Percentiles rank a stretch among this genome's conserved stretches.
Evolutionary conservation across 1,140 invertebrate species (phyloP).

Genomic region (Lepidurus couesii): DNA sequence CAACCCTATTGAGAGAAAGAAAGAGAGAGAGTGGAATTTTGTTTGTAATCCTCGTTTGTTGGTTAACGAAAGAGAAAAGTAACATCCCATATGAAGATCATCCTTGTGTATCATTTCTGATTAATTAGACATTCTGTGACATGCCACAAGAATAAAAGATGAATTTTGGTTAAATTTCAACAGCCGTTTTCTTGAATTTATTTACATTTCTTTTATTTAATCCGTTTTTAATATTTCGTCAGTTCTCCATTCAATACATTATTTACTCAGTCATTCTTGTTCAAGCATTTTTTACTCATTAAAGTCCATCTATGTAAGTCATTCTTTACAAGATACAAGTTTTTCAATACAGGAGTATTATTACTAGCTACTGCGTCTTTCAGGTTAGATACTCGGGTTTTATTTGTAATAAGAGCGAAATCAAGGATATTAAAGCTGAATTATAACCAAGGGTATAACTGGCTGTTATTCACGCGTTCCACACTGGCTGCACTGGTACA

Average conservation of each 20-base stretch:
- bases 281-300: neutral
- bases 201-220: neutral
- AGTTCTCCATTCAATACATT: neutral
- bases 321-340: too few relatives aligned
- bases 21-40: slow-evolving; percentile 2
- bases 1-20: slow-evolving; percentile 60
- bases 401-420: too few relatives aligned
- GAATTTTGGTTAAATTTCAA: neutral
- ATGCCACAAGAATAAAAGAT: slow-evolving; percentile 19
- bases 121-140: slow-evolving; percentile 15
- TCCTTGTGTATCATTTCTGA: slow-evolving; percentile 19
- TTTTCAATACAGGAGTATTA: too few relatives aligned
- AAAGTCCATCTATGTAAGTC: too few relatives aligned
- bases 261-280: neutral
- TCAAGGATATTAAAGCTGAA: too few relatives aligned
- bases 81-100: slow-evolving; percentile 19
- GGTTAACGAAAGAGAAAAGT: neutral
- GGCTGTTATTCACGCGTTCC: too few relatives aligned
- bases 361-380: too few relatives aligned
- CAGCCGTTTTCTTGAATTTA: too few relatives aligned
- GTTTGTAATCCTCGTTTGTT: slow-evolving; percentile 13
- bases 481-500: too few relatives aligned
- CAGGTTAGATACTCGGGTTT: too few relatives aligned
- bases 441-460: too few relatives aligned
- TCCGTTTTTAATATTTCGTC: slow-evolving; percentile 24